phyloP scores from a whole-genome alignment of 1,140 invertebrate genomes.

The Philopotamus ludificatus region DNA sequence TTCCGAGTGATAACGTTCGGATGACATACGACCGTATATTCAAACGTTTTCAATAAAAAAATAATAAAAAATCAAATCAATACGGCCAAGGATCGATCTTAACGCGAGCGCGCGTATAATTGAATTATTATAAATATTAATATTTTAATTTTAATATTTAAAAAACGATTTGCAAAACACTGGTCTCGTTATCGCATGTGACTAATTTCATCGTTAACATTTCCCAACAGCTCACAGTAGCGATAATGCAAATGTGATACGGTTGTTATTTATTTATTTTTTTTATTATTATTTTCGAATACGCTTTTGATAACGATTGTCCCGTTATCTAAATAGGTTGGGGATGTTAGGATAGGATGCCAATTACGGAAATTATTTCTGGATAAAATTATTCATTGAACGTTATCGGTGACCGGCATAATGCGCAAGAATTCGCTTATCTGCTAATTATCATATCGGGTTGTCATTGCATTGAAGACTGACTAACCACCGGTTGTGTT shows the following conservation, averaged over 20 bases:
- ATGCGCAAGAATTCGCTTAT: not conserved
- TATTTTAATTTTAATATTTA: too few species aligned
- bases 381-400: not conserved
- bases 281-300: too few species aligned
- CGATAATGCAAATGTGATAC: not conserved
- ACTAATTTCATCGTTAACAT: not conserved
- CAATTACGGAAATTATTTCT: too few species aligned
- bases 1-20: constrained; percentile 4
- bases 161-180: too few species aligned
- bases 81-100: too few species aligned
- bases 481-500: not conserved
- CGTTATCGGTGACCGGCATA: not conserved
- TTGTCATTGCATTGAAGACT: not conserved
- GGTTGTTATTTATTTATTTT: not conserved
- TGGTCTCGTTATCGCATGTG: not conserved
- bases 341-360: not conserved
- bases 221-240: not conserved
- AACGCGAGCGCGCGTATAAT: too few species aligned
- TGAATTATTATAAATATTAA: too few species aligned
- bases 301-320: not conserved
- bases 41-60: too few species aligned
- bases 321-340: not conserved
- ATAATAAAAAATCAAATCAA: too few species aligned
- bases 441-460: not conserved
- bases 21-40: not conserved